phyloP scores from a whole-genome alignment of 2,113 vertebrate genomes.

The Actinemys pallida region DNA sequence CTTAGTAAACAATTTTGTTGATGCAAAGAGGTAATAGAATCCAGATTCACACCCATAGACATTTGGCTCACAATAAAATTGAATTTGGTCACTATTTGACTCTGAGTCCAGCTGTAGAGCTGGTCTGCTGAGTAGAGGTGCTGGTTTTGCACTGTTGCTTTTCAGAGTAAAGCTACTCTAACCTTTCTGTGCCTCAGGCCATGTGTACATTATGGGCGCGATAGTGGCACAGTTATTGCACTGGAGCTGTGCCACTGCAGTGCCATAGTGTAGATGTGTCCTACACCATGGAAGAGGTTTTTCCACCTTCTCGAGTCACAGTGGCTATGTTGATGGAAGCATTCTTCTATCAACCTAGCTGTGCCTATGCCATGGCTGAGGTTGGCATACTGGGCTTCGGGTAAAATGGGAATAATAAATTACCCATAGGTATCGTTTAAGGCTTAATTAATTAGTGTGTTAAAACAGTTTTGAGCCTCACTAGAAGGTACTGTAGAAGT shows the following conservation, averaged over 20 bases:
- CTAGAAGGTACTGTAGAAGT: fast-evolving
- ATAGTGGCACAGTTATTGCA: not conserved
- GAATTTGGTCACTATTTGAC: not conserved
- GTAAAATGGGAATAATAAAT: fast-evolving
- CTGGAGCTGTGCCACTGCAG: no score
- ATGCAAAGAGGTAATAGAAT: not conserved
- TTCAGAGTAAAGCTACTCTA: fast-evolving
- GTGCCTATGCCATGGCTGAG: not conserved
- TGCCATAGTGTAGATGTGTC: not conserved
- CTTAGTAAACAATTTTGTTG: not conserved
- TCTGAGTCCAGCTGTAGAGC: not conserved
- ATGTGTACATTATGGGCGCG: not conserved
- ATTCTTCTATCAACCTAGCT: not conserved
- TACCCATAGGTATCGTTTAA: not conserved
- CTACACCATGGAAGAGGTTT: not conserved
- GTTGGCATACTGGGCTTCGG: not conserved
- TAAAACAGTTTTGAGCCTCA: not conserved
- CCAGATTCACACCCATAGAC: not conserved
- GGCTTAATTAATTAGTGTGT: not conserved
- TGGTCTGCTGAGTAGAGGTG: slow-evolving; percentile 49
- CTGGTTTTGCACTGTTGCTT: not conserved
- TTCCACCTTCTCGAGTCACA: not conserved
- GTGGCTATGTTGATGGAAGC: not conserved
- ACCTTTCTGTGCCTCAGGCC: not conserved
- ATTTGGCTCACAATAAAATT: not conserved